phyloP scores from a whole-genome alignment of 2,888 invertebrate genomes.

The Hermaeophaga mercurialis region DNA sequence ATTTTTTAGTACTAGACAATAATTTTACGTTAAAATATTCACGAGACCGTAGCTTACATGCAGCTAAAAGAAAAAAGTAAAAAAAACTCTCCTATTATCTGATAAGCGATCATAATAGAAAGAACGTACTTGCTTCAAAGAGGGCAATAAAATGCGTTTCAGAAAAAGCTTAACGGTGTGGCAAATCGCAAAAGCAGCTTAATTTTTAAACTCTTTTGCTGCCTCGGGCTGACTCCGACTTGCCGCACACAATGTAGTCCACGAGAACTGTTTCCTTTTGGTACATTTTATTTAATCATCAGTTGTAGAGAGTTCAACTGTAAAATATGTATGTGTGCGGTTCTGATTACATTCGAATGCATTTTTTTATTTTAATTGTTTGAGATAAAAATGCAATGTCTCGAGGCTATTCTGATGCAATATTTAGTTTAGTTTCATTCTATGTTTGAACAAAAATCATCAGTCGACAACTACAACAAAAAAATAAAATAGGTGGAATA shows the following conservation, averaged over 20 bases:
- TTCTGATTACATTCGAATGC: neutral
- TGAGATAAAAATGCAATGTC: no score
- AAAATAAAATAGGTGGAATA: no score
- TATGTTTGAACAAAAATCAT: no score
- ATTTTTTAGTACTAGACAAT: no score
- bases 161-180: constrained; percentile 14
- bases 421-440: no score
- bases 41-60: no score
- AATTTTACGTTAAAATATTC: no score
- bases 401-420: no score
- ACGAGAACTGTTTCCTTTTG: constrained; percentile 2
- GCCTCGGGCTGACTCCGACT: constrained; percentile 5
- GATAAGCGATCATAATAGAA: constrained; percentile 13
- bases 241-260: constrained; percentile 17
- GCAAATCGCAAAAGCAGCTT: constrained; percentile 18
- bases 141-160: constrained; percentile 19
- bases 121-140: constrained; percentile 9
- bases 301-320: neutral
- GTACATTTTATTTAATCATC: constrained; percentile 3
- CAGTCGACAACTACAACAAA: no score
- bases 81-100: neutral
- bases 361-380: no score
- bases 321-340: neutral
- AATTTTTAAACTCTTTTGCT: constrained; percentile 15
- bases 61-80: no score